These are phyloP conservation scores for Probaryconus sp. DNA, from an alignment of 1,140 invertebrate species.

Conservation along the genomic window DNA sequence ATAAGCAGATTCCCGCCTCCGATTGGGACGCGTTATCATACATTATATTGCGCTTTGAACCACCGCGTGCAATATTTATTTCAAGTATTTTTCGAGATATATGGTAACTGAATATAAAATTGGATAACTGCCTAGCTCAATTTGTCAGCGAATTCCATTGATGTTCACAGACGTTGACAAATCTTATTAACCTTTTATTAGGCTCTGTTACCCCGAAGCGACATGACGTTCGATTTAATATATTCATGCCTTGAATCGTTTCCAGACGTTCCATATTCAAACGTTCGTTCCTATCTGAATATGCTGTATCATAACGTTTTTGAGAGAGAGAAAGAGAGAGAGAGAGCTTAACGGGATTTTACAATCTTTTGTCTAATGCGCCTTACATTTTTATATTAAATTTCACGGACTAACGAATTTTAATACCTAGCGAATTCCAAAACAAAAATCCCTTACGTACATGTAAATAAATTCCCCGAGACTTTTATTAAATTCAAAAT, in stretches of 20 bases:
- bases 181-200: conserved; percentile 55
- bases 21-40: conserved; percentile 15
- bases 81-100: conserved; percentile 18
- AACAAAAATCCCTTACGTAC: no score
- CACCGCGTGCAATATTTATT: conserved; percentile 15
- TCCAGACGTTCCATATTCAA: conserved; percentile 48
- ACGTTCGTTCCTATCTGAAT: conserved; percentile 14
- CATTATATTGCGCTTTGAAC: conserved; percentile 12
- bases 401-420: conserved; percentile 21
- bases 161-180: conserved; percentile 47
- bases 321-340: conserved; percentile 1
- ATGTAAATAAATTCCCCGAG: no score
- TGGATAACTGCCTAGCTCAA: conserved; percentile 32
- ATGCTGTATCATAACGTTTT: conserved; percentile 29
- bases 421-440: not conserved
- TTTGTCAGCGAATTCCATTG: conserved; percentile 27
- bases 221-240: conserved; percentile 51
- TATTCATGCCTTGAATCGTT: conserved; percentile 48
- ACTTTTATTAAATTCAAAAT: no score
- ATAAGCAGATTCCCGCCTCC: conserved; percentile 15
- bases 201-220: conserved; percentile 35
- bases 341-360: conserved; percentile 9
- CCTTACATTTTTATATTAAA: conserved; percentile 24
- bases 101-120: conserved; percentile 25
- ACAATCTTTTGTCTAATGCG: conserved; percentile 14